phyloP scores from a whole-genome alignment of 2,888 invertebrate species.

The Slavum lentiscoides region DNA sequence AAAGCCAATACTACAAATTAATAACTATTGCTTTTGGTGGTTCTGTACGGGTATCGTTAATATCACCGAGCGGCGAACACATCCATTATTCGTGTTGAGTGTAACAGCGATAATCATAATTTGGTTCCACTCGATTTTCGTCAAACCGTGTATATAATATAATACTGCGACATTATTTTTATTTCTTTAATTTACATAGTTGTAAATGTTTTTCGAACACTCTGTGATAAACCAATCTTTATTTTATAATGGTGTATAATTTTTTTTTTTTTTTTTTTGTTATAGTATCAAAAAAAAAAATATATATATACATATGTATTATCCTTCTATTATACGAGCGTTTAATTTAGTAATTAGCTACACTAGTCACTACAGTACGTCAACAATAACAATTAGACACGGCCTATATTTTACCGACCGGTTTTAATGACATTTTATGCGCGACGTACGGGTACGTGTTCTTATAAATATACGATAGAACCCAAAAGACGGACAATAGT shows the following conservation, averaged over 20 bases:
- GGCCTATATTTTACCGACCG: too few species aligned
- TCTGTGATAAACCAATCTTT: not conserved
- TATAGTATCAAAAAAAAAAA: too few species aligned
- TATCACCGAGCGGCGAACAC: not conserved
- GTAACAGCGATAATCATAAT: conserved; percentile 2
- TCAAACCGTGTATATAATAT: too few species aligned
- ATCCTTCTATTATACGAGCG: too few species aligned
- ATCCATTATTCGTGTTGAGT: not conserved
- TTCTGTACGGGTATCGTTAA: not conserved
- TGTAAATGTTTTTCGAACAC: not conserved
- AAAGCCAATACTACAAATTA: conserved; percentile 38
- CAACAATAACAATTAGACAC: too few species aligned
- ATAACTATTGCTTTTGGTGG: not conserved
- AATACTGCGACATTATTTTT: not conserved
- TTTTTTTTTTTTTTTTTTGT: not conserved
- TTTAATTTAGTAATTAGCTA: too few species aligned
- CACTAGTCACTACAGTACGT: too few species aligned
- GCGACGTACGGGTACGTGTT: too few species aligned
- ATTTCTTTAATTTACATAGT: not conserved
- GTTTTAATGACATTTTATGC: too few species aligned
- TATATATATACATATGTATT: too few species aligned
- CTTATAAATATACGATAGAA: too few species aligned
- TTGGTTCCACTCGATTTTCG: conserved; percentile 4
- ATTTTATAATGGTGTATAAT: not conserved
- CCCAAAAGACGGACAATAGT: too few species aligned